Percentiles rank a stretch among this genome's conserved stretches.
Evolutionary conservation across 2,888 invertebrate species (phyloP).

Genomic region (Cryptocheilus praepositus): DNA sequence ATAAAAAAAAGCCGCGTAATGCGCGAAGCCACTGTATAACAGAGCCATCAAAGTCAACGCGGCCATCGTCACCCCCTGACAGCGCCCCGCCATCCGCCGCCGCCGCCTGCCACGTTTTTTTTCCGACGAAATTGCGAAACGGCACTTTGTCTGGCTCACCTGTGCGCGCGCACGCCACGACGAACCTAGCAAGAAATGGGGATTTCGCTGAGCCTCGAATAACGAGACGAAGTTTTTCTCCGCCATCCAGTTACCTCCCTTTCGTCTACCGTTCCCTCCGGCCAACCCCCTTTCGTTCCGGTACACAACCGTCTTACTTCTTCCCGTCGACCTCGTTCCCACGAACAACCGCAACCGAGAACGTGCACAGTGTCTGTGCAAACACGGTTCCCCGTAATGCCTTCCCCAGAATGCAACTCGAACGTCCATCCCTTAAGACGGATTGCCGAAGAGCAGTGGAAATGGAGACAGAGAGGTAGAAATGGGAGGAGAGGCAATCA

Average conservation of each 20-base stretch:
- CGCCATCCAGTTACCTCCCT: slow-evolving; percentile 7
- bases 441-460: slow-evolving; percentile 19
- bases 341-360: slow-evolving; percentile 22
- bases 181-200: slow-evolving; percentile 40
- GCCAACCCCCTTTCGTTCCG: slow-evolving; percentile 20
- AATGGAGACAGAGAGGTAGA: slow-evolving; percentile 13
- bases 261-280: slow-evolving; percentile 15
- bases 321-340: slow-evolving; percentile 7
- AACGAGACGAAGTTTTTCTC: slow-evolving; percentile 56
- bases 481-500: slow-evolving; percentile 2
- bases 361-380: slow-evolving; percentile 34
- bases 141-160: slow-evolving; percentile 43
- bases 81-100: not conserved
- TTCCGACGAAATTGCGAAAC: slow-evolving; percentile 34
- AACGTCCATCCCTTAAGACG: slow-evolving; percentile 28
- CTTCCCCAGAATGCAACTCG: slow-evolving; percentile 23
- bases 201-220: slow-evolving; percentile 58
- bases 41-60: not conserved
- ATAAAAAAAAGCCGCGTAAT: too few species aligned
- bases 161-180: slow-evolving; percentile 6
- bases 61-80: not conserved
- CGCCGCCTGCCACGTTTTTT: slow-evolving; percentile 18
- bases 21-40: too few species aligned
- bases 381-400: slow-evolving; percentile 39
- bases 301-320: slow-evolving; percentile 21